These are phyloP conservation scores for Manacus vitellinus DNA, from an alignment of 2,113 vertebrate genomes.

Conservation along the genomic window DNA sequence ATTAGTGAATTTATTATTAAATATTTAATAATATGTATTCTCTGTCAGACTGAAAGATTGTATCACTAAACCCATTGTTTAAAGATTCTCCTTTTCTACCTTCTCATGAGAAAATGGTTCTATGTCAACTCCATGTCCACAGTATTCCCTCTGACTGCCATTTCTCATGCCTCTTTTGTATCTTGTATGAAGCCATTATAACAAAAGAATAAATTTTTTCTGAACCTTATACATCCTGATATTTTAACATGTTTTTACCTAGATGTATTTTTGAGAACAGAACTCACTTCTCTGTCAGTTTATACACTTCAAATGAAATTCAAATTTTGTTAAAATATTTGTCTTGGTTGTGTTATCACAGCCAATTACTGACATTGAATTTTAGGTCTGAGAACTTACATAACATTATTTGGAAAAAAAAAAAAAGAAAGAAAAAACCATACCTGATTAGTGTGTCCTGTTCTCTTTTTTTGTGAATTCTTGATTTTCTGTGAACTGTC, in stretches of 20 bases:
- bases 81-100: neutral
- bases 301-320: neutral
- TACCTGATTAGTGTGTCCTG: constrained; percentile 17
- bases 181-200: neutral
- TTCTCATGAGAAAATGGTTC: neutral
- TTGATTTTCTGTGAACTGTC: neutral
- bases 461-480: neutral
- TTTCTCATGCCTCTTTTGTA: neutral
- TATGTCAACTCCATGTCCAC: accelerated
- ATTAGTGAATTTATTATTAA: neutral
- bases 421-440: neutral
- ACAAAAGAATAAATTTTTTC: neutral
- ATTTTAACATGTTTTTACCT: neutral
- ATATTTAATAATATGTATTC: neutral
- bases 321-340: neutral
- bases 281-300: neutral
- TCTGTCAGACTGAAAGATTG: neutral
- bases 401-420: neutral
- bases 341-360: neutral
- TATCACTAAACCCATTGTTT: neutral
- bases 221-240: neutral
- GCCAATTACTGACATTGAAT: neutral
- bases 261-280: neutral
- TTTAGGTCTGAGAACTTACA: neutral
- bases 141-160: neutral